phyloP scores from a whole-genome alignment of 92 coral and sea anemone species.

The Palythoa caribaeorum region DNA sequence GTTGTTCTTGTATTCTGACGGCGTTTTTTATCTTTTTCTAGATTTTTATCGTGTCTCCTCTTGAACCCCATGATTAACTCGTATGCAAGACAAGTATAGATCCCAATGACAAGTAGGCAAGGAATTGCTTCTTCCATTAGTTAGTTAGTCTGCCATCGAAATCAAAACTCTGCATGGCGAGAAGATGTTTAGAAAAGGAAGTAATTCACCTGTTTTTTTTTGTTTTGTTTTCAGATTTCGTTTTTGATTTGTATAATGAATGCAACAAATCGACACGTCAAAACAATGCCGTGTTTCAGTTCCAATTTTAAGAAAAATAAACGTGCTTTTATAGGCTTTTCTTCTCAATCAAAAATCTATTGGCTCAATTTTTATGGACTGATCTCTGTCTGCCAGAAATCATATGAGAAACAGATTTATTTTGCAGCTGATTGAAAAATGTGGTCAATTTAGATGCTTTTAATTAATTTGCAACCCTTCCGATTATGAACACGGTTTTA shows the following conservation, averaged over 20 bases:
- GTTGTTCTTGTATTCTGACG: background rate
- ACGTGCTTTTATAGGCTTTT: too few relatives aligned
- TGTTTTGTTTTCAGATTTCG: background rate
- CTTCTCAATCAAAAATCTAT: background rate
- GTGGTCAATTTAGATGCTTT: background rate
- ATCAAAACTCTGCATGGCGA: background rate
- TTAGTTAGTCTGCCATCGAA: background rate
- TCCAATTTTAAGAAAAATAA: too few relatives aligned
- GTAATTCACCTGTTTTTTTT: background rate
- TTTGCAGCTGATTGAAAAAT: background rate
- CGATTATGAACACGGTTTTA: background rate
- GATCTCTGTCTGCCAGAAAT: too few relatives aligned
- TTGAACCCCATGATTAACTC: constrained; percentile 31
- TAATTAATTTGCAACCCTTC: background rate
- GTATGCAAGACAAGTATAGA: constrained; percentile 23
- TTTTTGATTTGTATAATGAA: background rate
- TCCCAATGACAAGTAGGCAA: background rate
- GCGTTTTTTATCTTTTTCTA: background rate
- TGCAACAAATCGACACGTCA: background rate
- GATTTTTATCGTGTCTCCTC: background rate
- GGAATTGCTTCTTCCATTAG: constrained; percentile 32
- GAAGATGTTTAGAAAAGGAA: background rate
- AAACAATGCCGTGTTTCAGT: background rate
- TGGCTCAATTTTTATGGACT: too few relatives aligned
- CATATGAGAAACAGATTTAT: background rate